A percentile compares a stretch with the other conserved stretches of the same genome.
phyloP scores from a whole-genome alignment of 2,113 vertebrate genomes.

The Coturnix japonica region DNA sequence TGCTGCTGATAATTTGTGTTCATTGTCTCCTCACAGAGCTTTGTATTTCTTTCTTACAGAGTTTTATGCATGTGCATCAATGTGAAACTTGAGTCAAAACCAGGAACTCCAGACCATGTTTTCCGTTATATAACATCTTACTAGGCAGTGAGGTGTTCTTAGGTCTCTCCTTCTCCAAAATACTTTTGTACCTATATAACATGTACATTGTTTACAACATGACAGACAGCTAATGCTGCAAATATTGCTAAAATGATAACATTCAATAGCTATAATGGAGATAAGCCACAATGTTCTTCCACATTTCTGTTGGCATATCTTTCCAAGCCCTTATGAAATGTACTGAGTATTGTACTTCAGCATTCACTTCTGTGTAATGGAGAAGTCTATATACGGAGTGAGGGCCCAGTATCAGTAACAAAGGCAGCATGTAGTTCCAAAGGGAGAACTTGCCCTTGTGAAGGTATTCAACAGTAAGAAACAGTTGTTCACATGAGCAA shows the following conservation, averaged over 20 bases:
- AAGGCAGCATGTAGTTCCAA: not conserved
- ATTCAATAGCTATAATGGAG: not conserved
- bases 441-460: constrained; percentile 17
- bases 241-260: not conserved
- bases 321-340: not conserved
- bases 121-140: not conserved
- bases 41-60: not conserved
- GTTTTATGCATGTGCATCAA: not conserved
- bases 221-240: not conserved
- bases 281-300: not conserved
- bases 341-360: not conserved
- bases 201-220: not conserved
- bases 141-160: not conserved
- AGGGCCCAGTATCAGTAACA: not conserved
- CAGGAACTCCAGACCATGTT: not conserved
- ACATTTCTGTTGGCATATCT: not conserved
- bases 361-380: not conserved
- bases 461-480: constrained; percentile 5
- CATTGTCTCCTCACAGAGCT: not conserved
- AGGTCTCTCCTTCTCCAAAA: not conserved
- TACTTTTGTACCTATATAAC: not conserved
- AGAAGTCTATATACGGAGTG: not conserved
- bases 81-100: not conserved
- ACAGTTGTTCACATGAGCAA: constrained; percentile 40
- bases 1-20: not conserved